phyloP scores from a whole-genome alignment of 2,113 vertebrate genomes.

The Gavia stellata region DNA sequence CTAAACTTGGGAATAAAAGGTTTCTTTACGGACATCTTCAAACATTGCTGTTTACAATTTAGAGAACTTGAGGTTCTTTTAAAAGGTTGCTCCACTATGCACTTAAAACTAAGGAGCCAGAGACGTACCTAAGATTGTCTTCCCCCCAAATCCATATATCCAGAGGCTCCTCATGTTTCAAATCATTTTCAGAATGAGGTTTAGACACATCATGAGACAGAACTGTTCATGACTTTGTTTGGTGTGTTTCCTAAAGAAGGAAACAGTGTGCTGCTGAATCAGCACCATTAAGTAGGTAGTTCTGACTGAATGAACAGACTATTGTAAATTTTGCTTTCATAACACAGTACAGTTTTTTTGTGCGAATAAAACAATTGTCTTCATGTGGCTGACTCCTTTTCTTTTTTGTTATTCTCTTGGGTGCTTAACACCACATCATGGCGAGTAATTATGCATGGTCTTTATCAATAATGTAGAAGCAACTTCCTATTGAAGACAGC shows the following conservation, averaged over 20 bases:
- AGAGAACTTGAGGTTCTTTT: background rate
- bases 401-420: background rate
- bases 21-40: background rate
- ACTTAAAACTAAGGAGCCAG: background rate
- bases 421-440: background rate
- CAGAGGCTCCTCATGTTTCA: background rate
- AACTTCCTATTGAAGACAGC: background rate
- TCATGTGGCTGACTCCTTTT: background rate
- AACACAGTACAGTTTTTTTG: background rate
- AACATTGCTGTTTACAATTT: background rate
- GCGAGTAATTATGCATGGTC: constrained; percentile 53
- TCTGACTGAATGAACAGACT: background rate
- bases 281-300: background rate
- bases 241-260: background rate
- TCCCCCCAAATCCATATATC: background rate
- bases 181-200: background rate
- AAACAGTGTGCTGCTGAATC: background rate
- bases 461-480: constrained; percentile 45
- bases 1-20: background rate
- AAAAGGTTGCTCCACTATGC: background rate
- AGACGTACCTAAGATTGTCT: background rate
- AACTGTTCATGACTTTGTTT: background rate
- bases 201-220: background rate
- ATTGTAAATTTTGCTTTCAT: background rate
- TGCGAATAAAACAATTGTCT: constrained; percentile 11